Evolutionary conservation across 2,888 invertebrate species (phyloP), one percentile per base, ranked within the genome.

Genomic region (Athalia cordata): DNA sequence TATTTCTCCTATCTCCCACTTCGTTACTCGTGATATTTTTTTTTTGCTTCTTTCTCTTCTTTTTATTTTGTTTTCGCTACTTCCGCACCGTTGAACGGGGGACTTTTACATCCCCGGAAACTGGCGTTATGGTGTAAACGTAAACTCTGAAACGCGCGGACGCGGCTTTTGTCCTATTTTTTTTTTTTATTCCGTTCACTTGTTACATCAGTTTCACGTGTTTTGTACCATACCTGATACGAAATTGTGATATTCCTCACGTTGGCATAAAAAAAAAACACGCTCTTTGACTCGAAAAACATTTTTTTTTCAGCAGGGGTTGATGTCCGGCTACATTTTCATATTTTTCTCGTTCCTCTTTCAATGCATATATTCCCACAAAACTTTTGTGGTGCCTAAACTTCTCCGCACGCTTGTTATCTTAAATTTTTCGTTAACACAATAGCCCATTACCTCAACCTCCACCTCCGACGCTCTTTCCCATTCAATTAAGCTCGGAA

Each of bases 401-500:
- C 55, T 55, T 55, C 6, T 55, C 55, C 55, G 4, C 55, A 6
- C 7, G 55, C 55, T 55, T 55, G 55, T 55, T 6, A 55, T 55
- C 29, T 29, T 9, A 55, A 55, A 55, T 55, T 55, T 55, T 55
- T 55, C 29, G 29, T 29, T 29, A 29, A 29, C 29, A 29, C 29
- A 29, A 29, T 29, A 29, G 29, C 29, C 29, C 29, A 29, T 29
- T 29, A 29, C 29, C 55, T n/a, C 11, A 7, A 7, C 9, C n/a
- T 6, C 4, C 0, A 9, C n/a, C n/a, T 5, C 55, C 11, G 55
- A 4, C n/a, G 3, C n/a, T 55, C n/a, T n/a, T 52, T 11, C 66
- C 50, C 50, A 15, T 70, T 70, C 57, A 70, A 70, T 70, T 70
- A 70, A 50, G 6, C 70, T 70, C 52, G 45, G 57, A 70, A 70